phyloP scores from a whole-genome alignment of 2,888 invertebrate genomes.

The Lithophane semibrunnea region DNA sequence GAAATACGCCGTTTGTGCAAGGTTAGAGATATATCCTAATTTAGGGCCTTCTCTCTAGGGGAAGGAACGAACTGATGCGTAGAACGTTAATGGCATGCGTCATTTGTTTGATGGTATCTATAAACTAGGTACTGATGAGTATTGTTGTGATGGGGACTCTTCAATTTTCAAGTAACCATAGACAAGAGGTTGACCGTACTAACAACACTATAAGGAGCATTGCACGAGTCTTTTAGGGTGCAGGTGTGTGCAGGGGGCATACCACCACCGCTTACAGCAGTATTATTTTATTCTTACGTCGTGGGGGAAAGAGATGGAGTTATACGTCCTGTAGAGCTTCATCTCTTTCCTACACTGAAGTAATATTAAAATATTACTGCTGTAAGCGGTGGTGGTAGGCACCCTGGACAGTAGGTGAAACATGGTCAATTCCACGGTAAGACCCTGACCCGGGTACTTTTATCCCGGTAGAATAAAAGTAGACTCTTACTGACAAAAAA shows the following conservation, averaged over 20 bases:
- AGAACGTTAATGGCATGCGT: conserved; percentile 24
- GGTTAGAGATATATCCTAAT: conserved; percentile 37
- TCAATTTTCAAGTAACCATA: background rate
- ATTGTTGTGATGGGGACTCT: background rate
- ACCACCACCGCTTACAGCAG: too few relatives aligned
- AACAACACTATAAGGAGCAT: background rate
- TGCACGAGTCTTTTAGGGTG: background rate
- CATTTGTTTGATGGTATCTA: conserved; percentile 47
- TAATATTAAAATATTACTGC: too few relatives aligned
- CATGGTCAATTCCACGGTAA: too few relatives aligned
- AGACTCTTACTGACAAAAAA: too few relatives aligned
- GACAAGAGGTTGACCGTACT: background rate
- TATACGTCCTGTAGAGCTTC: too few relatives aligned
- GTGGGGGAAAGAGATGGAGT: too few relatives aligned
- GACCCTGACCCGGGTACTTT: too few relatives aligned
- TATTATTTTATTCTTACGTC: too few relatives aligned
- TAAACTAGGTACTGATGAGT: background rate
- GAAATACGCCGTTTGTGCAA: conserved; percentile 36
- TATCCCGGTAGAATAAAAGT: too few relatives aligned
- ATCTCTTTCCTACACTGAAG: too few relatives aligned
- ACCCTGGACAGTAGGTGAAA: too few relatives aligned
- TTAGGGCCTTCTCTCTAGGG: conserved; percentile 32
- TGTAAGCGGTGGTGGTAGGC: too few relatives aligned
- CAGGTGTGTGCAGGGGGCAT: background rate
- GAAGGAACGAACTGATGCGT: conserved; percentile 10